A percentile compares a stretch with the other conserved stretches of the same genome.
Conservation (phyloP, 2,888 invertebrate genomes). For the Tromatobia lineatoria region DNA sequence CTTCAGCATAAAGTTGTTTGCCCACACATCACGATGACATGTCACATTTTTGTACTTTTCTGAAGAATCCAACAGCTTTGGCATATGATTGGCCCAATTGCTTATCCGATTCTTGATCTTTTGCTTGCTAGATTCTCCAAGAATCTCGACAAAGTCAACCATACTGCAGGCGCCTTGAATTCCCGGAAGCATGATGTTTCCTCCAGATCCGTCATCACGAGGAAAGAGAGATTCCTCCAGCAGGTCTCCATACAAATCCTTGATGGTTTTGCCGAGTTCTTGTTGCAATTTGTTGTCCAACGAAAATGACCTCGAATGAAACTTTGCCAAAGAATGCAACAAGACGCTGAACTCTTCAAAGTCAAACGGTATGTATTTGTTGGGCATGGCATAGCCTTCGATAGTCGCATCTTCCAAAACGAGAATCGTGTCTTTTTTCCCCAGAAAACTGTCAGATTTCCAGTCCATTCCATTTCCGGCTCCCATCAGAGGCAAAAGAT, state of each 20-base stretch:
- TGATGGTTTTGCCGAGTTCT: slow-evolving; percentile 58
- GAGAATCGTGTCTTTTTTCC: slow-evolving; percentile 71
- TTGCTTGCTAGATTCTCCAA: slow-evolving; percentile 66
- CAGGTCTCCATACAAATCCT: slow-evolving; percentile 70
- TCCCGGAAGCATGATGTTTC: slow-evolving; percentile 38
- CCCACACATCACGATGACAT: slow-evolving; percentile 81
- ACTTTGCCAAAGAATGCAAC: slow-evolving; percentile 73
- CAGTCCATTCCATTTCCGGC: slow-evolving; percentile 63
- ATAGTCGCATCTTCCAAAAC: slow-evolving; percentile 76
- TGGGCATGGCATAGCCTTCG: slow-evolving; percentile 72
- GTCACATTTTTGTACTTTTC: slow-evolving; percentile 73
- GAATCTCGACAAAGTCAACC: slow-evolving; percentile 65
- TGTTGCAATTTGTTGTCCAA: slow-evolving; percentile 74
- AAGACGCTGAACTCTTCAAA: slow-evolving; percentile 74
- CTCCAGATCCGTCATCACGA: slow-evolving; percentile 32
- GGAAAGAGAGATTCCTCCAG: slow-evolving; percentile 69
- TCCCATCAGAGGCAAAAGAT: slow-evolving; percentile 66
- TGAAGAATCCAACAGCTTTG: slow-evolving; percentile 60
- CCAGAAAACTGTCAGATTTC: slow-evolving; percentile 72
- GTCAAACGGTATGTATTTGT: slow-evolving; percentile 75
- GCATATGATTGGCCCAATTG: slow-evolving; percentile 57
- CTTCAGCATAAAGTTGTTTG: slow-evolving; percentile 80
- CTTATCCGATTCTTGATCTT: slow-evolving; percentile 67
- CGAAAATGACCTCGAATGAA: slow-evolving; percentile 79
- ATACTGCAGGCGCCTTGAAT: slow-evolving; percentile 59